Evolutionary conservation across 2,888 invertebrate genomes (phyloP), one percentile per base, ranked within the genome.

Genomic region (Sturmia bella): DNA sequence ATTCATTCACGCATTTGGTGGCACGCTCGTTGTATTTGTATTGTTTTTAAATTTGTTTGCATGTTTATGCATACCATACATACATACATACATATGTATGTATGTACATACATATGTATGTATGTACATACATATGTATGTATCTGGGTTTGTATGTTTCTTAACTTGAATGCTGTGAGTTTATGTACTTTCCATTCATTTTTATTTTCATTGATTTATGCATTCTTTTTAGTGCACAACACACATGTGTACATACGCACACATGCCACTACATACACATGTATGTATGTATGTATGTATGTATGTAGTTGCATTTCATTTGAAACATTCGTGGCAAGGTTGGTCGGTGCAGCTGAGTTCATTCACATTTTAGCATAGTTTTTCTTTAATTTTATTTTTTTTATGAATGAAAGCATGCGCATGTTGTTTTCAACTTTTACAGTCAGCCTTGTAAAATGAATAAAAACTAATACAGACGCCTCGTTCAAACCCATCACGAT

Each of bases 371-470:
- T 73, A 79, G 59, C 82, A 75, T 83, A 80, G 77, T 73, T 82
- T 82, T 74, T 63, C 64, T 76, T 61, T 17, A 59, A 57, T 57
- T 66, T 75, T 66, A 59, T 59, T 24, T 45, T 24, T 50, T 52
- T 79, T 66, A 84, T 84, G 84, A 84, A 84, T 84, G 84, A 82
- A 84, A 79, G 68, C 74, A 85, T 84, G 83, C 85, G 80, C 83
- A 80, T 64, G 77, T 82, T 75, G 24, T 70, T 50, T 52, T 75
- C 74, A 75, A 52, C 63, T 59, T 68, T 80, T 61, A 50, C 45
- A 61, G 43, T 52, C 68, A 74, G 78, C 78, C 78, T 78, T 78
- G 78, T 79, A 66, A 73, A 79, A 73, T 78, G 27, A 59, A 78
- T 54, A 57, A 56, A 41, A 37, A 57, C 41, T 27, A 48, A 59